Conservation (phyloP, 2,888 invertebrate genomes). For the Allygus modestus region DNA sequence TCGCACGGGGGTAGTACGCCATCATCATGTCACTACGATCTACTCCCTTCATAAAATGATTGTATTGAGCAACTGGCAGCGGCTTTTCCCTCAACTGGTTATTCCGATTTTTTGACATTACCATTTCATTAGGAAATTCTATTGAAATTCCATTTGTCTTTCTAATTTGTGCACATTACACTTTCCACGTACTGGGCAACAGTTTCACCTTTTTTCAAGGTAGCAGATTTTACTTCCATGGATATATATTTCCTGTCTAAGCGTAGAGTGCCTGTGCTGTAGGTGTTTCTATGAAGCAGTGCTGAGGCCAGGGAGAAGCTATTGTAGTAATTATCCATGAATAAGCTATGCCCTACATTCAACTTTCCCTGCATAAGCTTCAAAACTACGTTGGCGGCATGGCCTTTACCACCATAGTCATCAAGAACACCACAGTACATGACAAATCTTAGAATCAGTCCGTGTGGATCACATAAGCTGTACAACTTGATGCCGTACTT, state of each 20-base stretch:
- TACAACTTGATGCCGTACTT: not conserved
- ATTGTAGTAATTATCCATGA: slow-evolving; percentile 22
- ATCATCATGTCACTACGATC: slow-evolving; percentile 15
- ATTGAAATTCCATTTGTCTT: not conserved
- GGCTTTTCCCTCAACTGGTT: slow-evolving; percentile 7
- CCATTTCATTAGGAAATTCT: not conserved
- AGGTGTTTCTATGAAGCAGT: slow-evolving; percentile 13
- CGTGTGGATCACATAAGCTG: not conserved
- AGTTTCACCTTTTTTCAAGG: slow-evolving; percentile 16
- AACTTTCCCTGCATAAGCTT: slow-evolving; percentile 32
- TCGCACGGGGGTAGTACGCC: not conserved
- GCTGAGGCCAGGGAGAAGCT: slow-evolving; percentile 19
- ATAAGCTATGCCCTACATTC: slow-evolving; percentile 2
- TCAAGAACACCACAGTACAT: slow-evolving; percentile 22
- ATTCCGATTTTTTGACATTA: slow-evolving; percentile 13
- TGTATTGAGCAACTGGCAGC: not conserved
- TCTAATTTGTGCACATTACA: not conserved
- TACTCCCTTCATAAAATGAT: slow-evolving; percentile 29
- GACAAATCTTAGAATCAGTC: not conserved
- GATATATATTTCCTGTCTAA: slow-evolving; percentile 29
- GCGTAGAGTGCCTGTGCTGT: not conserved
- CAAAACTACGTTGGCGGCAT: not conserved
- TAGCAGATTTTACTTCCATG: slow-evolving; percentile 28
- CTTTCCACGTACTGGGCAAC: not conserved
- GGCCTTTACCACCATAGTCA: too few relatives aligned